A percentile compares a stretch with the other conserved stretches of the same genome.
phyloP scores from a whole-genome alignment of 2,797 vertebrate species.

The Luscinia luscinia region DNA sequence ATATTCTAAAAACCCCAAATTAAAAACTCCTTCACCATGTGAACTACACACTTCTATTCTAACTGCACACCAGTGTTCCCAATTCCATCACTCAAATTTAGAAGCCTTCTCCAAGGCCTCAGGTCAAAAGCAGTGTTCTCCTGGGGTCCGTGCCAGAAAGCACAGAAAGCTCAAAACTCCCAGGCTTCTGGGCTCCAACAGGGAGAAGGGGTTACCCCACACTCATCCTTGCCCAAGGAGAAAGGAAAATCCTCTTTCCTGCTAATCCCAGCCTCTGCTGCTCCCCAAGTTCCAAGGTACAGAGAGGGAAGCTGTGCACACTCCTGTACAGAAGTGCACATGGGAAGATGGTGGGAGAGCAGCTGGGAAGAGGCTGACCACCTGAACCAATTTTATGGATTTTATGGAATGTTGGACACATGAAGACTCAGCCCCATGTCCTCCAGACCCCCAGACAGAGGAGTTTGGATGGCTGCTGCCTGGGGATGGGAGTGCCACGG shows the following conservation, averaged over 20 bases:
- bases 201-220: not conserved
- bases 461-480: not conserved
- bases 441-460: not conserved
- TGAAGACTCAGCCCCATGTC: not conserved
- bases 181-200: no score
- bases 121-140: no score
- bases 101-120: no score
- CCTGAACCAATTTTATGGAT: accelerated
- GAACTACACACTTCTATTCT: no score
- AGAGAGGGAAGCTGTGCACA: accelerated
- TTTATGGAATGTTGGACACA: not conserved
- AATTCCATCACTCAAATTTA: no score
- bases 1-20: no score
- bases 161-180: no score
- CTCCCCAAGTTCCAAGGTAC: accelerated
- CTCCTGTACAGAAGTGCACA: not conserved
- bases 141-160: no score
- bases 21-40: no score
- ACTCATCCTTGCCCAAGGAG: not conserved
- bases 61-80: no score
- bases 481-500: not conserved
- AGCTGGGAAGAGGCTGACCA: not conserved
- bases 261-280: not conserved
- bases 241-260: not conserved
- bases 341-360: not conserved